These are phyloP conservation scores for Pocillopora damicornis DNA, from an alignment of 64 coral and sea anemone genomes.

Conservation along the genomic window DNA sequence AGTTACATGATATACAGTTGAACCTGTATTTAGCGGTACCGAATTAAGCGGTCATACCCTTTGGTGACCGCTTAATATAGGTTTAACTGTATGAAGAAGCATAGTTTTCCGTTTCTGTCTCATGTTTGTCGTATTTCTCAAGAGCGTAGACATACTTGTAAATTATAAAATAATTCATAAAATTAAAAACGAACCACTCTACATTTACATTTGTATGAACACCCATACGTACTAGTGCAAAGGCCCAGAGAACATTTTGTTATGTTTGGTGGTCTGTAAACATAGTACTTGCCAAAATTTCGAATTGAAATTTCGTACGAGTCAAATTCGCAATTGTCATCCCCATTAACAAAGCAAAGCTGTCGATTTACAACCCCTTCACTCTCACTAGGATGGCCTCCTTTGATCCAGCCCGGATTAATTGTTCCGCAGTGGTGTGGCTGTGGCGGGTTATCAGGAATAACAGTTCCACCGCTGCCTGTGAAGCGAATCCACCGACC, in stretches of 20 bases:
- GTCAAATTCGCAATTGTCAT: not conserved
- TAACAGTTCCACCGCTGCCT: not conserved
- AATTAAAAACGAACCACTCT: too few relatives aligned
- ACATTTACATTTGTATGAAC: not conserved
- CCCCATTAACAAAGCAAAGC: not conserved
- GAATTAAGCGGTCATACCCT: too few relatives aligned
- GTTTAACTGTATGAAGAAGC: too few relatives aligned
- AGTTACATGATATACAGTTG: too few relatives aligned
- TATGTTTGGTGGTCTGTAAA: not conserved
- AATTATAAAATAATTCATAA: too few relatives aligned
- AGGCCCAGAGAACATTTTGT: not conserved
- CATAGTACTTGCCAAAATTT: not conserved
- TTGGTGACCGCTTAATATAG: too few relatives aligned
- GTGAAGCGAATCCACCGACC: not conserved
- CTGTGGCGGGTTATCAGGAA: not conserved
- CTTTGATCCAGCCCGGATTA: not conserved
- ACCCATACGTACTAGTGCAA: not conserved
- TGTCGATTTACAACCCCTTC: not conserved
- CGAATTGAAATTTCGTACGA: not conserved
- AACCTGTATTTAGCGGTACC: too few relatives aligned
- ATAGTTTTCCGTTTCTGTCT: too few relatives aligned
- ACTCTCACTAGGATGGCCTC: not conserved
- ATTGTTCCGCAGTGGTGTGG: not conserved
- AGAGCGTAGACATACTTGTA: too few relatives aligned
- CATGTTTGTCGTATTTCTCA: too few relatives aligned